Base-by-base conservation (phyloP, 2,113 vertebrate genomes). In the Prochilodus magdalenae region DNA sequence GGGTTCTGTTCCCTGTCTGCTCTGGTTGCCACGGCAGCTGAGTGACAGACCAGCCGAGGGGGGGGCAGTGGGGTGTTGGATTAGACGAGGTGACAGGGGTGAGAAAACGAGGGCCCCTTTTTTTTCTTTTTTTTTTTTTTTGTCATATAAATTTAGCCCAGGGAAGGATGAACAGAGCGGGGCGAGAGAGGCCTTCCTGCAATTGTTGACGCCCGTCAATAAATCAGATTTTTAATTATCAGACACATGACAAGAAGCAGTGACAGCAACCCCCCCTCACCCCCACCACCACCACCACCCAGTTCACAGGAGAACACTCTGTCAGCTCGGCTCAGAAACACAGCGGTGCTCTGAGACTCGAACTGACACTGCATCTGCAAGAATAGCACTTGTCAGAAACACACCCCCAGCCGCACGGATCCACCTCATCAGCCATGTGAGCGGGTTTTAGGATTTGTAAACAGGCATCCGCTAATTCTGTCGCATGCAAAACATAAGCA, bases 181-280 rank as follows among this genome's bases (percentile, higher is more conserved):
- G 22, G 75, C 33, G 30, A 63, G 29, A 79, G 90, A 85, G 92
- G 87, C 88, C 93, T 60, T 87, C 82, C 80, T 63, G 87, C 85
- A 91, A 91, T 93, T 92, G 90, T 90, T 89, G 88, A 93, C 90
- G 91, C 91, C 94, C 91, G 94, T 95, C 95, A 94, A 95, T 96
- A 95, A 96, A 96, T 96, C 94, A 90, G 93, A 94, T 94, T 96
- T 89, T 95, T 96, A 95, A 96, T 96, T 95, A 96, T 96, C 90
- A 90, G 94, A 95, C 88, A 94, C 92, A 92, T 93, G 94, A 95
- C 93, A 95, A 92, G 94, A 92, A 90, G 89, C 91, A 79, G 93
- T 94, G 94, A 95, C 92, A 93, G 91, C 74, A 18, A 73, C 49
- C 70, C 73, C 66, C 59, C 69, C 36, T 51, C 26, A 14, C 74